phyloP scores from a whole-genome alignment of 2,113 vertebrate genomes.

The Sialia sialis region DNA sequence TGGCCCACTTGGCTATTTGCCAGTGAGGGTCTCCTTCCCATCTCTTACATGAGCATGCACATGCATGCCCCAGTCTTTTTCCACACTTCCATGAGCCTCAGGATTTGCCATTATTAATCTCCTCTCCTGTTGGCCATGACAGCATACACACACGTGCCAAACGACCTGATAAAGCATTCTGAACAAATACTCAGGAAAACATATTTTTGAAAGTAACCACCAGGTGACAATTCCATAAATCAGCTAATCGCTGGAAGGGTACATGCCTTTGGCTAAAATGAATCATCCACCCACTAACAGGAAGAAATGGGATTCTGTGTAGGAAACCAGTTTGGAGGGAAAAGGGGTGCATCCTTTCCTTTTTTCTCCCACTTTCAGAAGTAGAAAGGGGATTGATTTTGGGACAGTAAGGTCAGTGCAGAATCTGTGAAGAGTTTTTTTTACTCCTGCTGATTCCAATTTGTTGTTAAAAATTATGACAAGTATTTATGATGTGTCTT shows the following conservation, averaged over 20 bases:
- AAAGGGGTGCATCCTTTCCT: not conserved
- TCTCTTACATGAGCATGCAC: accelerated
- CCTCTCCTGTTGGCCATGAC: not conserved
- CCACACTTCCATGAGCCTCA: not conserved
- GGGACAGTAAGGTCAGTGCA: not conserved
- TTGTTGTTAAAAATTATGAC: not conserved
- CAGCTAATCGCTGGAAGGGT: not conserved
- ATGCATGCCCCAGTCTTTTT: not conserved
- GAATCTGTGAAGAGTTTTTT: not conserved
- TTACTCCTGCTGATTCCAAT: not conserved
- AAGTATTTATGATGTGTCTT: not conserved
- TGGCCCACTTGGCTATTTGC: not conserved
- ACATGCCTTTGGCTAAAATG: not conserved
- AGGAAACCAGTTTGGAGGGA: not conserved
- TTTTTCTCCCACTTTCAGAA: not conserved
- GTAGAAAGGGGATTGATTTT: not conserved
- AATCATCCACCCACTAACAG: not conserved
- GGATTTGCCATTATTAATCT: not conserved
- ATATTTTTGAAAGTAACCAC: not conserved
- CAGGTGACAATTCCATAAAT: not conserved
- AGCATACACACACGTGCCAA: not conserved
- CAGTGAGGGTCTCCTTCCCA: not conserved
- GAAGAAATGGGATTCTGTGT: not conserved
- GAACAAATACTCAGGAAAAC: not conserved
- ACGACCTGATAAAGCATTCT: not conserved